phyloP scores from a whole-genome alignment of 2,113 vertebrate species.

The Phrynosoma blainvillii region DNA sequence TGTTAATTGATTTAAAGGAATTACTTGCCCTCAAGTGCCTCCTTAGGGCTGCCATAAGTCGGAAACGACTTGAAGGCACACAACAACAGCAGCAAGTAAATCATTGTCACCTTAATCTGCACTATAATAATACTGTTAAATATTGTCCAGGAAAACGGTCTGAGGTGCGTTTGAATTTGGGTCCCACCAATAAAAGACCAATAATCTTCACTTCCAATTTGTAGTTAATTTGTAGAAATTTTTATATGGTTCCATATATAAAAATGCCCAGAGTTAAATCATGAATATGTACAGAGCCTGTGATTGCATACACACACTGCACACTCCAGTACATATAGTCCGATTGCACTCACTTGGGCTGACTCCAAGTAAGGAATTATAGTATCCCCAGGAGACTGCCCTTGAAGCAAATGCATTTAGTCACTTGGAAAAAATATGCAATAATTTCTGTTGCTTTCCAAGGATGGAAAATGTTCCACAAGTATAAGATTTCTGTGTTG shows the following conservation, averaged over 20 bases:
- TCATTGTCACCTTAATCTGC: background rate
- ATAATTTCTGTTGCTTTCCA: background rate
- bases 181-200: background rate
- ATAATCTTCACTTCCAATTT: background rate
- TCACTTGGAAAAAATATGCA: background rate
- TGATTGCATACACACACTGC: background rate
- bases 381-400: background rate
- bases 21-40: background rate
- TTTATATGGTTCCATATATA: background rate
- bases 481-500: background rate
- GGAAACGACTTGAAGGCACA: no score
- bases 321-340: background rate
- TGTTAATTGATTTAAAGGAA: background rate
- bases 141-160: background rate
- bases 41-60: no score
- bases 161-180: background rate
- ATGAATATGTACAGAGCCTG: background rate
- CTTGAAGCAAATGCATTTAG: background rate
- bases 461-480: background rate
- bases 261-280: no score
- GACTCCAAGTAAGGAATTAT: background rate
- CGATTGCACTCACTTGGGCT: background rate
- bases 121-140: background rate
- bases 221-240: background rate
- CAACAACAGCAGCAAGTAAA: no score